Percentiles rank a stretch among this genome's conserved stretches.
These are phyloP conservation scores for Eospalax fontanierii DNA, from an alignment of 2,797 vertebrate genomes.

Conservation along the genomic window DNA sequence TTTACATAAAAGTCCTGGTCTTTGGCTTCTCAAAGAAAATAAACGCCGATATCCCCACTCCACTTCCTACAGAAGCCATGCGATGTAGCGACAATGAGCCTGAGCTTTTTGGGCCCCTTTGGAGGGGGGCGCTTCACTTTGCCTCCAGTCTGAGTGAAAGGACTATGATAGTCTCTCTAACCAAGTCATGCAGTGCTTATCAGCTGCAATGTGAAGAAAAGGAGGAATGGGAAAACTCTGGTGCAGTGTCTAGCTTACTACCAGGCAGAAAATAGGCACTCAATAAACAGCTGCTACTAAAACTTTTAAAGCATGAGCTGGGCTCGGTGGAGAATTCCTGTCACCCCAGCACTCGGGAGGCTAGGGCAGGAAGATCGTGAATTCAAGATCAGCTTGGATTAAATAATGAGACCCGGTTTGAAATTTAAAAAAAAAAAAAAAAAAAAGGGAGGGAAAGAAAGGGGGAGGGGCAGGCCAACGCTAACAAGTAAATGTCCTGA, in stretches of 20 bases:
- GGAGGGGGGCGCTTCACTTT: not conserved
- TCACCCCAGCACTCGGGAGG: not conserved
- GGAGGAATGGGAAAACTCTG: not conserved
- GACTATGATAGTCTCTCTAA: not conserved
- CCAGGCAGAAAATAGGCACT: not conserved
- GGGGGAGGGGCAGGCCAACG: not conserved
- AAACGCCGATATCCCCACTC: not conserved
- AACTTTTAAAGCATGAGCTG: not conserved
- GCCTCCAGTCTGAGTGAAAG: not conserved
- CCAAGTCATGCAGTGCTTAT: not conserved
- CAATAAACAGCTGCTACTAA: not conserved
- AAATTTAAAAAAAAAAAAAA: not conserved
- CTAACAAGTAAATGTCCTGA: not conserved
- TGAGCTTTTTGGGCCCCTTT: not conserved
- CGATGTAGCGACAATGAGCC: not conserved
- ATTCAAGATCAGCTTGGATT: not conserved
- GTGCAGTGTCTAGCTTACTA: not conserved
- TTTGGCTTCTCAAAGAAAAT: constrained; percentile 18
- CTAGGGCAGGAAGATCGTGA: not conserved
- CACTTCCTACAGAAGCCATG: not conserved
- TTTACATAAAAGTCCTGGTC: not conserved
- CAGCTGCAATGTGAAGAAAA: not conserved
- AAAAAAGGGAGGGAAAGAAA: too few species aligned
- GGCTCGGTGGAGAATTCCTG: not conserved
- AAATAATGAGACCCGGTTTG: not conserved